These are phyloP conservation scores for Drosophila carrolli DNA, from an alignment of 1,140 invertebrate species.

Conservation along the genomic window DNA sequence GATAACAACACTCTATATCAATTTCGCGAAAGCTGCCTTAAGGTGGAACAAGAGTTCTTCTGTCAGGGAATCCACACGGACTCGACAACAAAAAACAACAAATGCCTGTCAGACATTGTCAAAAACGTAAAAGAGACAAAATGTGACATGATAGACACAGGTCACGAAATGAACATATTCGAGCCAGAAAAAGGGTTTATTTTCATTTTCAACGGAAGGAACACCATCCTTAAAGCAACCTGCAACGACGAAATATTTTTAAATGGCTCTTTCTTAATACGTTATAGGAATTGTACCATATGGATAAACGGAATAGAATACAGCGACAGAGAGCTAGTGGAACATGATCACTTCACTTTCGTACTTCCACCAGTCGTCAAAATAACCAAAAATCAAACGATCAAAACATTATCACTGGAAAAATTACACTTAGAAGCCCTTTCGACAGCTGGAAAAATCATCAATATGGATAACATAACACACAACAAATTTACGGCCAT, in stretches of 20 bases:
- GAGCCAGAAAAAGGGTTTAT: conserved; percentile 9
- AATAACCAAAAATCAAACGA: conserved; percentile 8
- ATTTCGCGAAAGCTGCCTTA: conserved; percentile 15
- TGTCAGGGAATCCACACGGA: conserved; percentile 4
- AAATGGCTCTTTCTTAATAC: conserved; percentile 1
- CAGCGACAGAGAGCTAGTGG: conserved; percentile 1
- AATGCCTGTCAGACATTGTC: conserved; percentile 9
- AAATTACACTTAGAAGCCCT: conserved; percentile 1
- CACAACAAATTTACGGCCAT: conserved; percentile 8
- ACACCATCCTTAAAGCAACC: conserved; percentile 8
- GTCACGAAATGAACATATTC: neutral
- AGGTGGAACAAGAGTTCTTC: conserved; percentile 16
- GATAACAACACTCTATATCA: conserved; percentile 3
- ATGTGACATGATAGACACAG: neutral
- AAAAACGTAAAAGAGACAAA: conserved; percentile 9
- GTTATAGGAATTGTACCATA: conserved; percentile 8
- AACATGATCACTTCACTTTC: conserved; percentile 11
- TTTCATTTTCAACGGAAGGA: conserved; percentile 11
- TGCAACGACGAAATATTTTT: neutral
- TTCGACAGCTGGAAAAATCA: conserved; percentile 5
- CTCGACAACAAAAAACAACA: neutral
- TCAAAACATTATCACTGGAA: conserved; percentile 8
- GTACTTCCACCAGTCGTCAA: conserved; percentile 5
- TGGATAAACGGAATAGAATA: conserved; percentile 7
- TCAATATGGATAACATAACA: conserved; percentile 4